Conservation (phyloP, 2,797 vertebrate species). For the Myotis findleyi region DNA sequence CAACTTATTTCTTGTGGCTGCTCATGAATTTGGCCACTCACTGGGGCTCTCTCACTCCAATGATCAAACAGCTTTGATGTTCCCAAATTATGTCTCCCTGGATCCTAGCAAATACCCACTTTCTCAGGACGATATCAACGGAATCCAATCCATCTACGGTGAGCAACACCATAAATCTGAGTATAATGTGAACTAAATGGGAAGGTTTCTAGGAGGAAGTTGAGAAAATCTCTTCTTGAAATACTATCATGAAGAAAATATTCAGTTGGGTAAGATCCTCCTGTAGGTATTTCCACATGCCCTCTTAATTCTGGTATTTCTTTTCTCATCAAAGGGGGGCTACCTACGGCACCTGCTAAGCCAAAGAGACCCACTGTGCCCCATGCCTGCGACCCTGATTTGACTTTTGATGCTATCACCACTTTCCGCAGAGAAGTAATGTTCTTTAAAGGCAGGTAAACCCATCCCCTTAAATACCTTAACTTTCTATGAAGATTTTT, state of each 20-base stretch:
- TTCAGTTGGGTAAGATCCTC: slow-evolving; percentile 61
- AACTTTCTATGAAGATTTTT: not conserved
- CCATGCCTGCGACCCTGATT: slow-evolving; percentile 88
- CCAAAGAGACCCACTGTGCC: slow-evolving; percentile 83
- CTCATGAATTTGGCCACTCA: slow-evolving; percentile 92
- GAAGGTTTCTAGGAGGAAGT: slow-evolving; percentile 58
- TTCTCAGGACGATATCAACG: slow-evolving; percentile 89
- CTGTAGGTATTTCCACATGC: slow-evolving; percentile 30
- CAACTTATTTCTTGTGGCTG: slow-evolving; percentile 91
- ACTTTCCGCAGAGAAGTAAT: slow-evolving; percentile 89
- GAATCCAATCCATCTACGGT: slow-evolving; percentile 92
- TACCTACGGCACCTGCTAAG: slow-evolving; percentile 68
- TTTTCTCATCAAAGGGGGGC: slow-evolving; percentile 76
- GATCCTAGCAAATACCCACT: slow-evolving; percentile 85
- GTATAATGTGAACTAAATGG: not conserved
- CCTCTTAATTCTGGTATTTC: slow-evolving; percentile 57
- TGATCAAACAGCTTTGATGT: slow-evolving; percentile 90
- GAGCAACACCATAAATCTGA: slow-evolving; percentile 68
- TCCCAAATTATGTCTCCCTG: slow-evolving; percentile 88
- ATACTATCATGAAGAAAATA: slow-evolving; percentile 60
- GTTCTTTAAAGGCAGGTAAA: slow-evolving; percentile 94
- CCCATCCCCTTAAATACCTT: not conserved
- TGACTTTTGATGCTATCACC: slow-evolving; percentile 90
- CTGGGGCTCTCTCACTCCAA: slow-evolving; percentile 91
- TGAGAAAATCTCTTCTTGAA: slow-evolving; percentile 66